Conservation (phyloP, 2,888 invertebrate genomes). For the Lampropteryx suffumata region DNA sequence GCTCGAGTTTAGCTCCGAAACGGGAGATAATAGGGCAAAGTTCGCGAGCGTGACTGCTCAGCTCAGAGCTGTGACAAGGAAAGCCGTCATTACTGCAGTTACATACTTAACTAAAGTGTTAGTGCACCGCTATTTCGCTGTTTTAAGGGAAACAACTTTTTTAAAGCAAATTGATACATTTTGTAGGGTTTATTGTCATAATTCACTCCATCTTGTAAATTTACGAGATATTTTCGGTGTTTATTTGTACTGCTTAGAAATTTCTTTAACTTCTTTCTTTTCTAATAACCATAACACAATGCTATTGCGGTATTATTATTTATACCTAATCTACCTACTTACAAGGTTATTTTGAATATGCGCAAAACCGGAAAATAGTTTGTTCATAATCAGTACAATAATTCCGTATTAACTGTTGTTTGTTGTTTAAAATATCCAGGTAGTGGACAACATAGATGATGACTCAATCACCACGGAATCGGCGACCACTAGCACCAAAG, state of each 20-base stretch:
- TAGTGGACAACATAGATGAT: slow-evolving; percentile 65
- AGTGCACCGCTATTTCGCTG: slow-evolving; percentile 40
- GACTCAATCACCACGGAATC: slow-evolving; percentile 35
- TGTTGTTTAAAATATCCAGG: slow-evolving; percentile 43
- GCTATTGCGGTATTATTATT: too few species aligned
- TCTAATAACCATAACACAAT: too few species aligned
- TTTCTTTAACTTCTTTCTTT: too few species aligned
- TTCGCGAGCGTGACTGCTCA: slow-evolving; percentile 55
- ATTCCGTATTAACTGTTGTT: too few species aligned
- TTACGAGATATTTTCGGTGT: too few species aligned
- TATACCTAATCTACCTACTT: too few species aligned
- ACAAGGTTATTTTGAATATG: too few species aligned
- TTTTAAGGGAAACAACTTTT: slow-evolving; percentile 25
- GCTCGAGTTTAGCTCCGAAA: slow-evolving; percentile 43
- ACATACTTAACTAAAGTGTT: slow-evolving; percentile 31
- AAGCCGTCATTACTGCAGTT: slow-evolving; percentile 47
- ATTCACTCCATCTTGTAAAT: neutral
- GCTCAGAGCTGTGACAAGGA: slow-evolving; percentile 46
- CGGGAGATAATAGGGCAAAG: slow-evolving; percentile 64
- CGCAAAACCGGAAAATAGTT: too few species aligned
- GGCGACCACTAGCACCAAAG: slow-evolving; percentile 29
- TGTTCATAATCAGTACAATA: too few species aligned
- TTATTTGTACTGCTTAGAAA: too few species aligned
- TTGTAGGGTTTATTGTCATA: too few species aligned
- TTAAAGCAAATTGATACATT: slow-evolving; percentile 15